These are phyloP conservation scores for Xenus cinereus DNA, from an alignment of 2,113 vertebrate genomes.

Conservation along the genomic window DNA sequence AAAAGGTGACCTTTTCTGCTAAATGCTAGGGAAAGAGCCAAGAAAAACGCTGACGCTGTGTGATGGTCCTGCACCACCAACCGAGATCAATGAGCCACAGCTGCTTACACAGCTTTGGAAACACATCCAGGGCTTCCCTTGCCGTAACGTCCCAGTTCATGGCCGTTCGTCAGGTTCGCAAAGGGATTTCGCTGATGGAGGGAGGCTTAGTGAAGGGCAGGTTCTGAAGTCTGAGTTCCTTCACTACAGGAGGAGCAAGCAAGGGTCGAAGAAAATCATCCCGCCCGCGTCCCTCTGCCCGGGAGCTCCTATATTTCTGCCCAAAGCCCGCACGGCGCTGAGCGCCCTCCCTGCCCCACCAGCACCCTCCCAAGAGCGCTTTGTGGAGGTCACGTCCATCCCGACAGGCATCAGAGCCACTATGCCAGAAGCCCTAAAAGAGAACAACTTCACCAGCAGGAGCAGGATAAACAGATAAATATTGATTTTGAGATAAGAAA, in stretches of 20 bases:
- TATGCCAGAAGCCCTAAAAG: not conserved
- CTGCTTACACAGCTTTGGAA: constrained; percentile 56
- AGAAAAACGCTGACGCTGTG: not conserved
- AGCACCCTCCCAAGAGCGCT: not conserved
- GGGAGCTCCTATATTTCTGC: not conserved
- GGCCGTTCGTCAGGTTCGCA: constrained; percentile 7
- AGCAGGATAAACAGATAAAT: not conserved
- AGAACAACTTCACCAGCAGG: not conserved
- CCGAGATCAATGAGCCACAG: constrained; percentile 54
- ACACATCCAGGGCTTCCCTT: not conserved
- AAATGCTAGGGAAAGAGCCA: not conserved
- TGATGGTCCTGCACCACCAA: not conserved
- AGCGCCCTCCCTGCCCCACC: not conserved
- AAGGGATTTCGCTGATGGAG: not conserved
- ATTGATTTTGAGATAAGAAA: not conserved
- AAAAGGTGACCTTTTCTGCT: constrained; percentile 32
- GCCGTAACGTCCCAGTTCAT: not conserved
- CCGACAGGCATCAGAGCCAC: not conserved
- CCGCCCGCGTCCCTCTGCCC: not conserved
- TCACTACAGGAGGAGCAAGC: not conserved
- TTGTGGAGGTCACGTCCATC: not conserved
- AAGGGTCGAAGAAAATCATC: not conserved
- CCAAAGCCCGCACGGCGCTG: not conserved
- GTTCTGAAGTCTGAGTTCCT: not conserved
- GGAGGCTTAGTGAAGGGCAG: not conserved